Conservation (phyloP, 2,797 vertebrate genomes). For the Yasuhikotakia modesta region DNA sequence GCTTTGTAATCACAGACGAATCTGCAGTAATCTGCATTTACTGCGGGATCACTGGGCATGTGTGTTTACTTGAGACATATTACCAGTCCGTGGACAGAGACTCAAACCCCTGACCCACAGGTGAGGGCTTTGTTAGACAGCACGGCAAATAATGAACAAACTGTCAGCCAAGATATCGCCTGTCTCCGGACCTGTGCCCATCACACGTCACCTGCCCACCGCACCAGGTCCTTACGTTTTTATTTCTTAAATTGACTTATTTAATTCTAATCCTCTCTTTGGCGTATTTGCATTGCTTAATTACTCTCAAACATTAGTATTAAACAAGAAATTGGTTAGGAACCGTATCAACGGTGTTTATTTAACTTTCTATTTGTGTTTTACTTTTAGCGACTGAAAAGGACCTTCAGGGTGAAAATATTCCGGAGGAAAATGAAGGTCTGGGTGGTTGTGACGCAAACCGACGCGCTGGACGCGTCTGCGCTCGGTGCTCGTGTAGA, state of each 20-base stretch:
- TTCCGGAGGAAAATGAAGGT: background rate
- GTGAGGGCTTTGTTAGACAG: background rate
- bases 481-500: slow-evolving; percentile 22
- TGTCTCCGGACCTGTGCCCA: slow-evolving; percentile 30
- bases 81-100: slow-evolving; percentile 12
- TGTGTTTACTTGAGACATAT: slow-evolving; percentile 48
- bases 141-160: slow-evolving; percentile 58
- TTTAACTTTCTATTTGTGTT: background rate
- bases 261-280: background rate
- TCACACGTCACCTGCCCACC: slow-evolving; percentile 30
- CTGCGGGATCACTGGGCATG: slow-evolving; percentile 7
- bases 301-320: background rate
- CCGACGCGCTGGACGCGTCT: background rate
- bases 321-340: background rate
- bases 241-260: background rate
- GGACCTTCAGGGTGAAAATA: slow-evolving; percentile 12
- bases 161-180: slow-evolving; percentile 62
- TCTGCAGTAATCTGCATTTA: slow-evolving; percentile 35
- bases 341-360: background rate
- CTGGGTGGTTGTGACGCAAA: background rate
- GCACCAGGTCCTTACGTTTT: slow-evolving; percentile 48
- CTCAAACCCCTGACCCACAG: slow-evolving; percentile 4
- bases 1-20: slow-evolving; percentile 29
- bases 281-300: background rate
- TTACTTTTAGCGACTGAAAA: slow-evolving; percentile 20